phyloP scores from a whole-genome alignment of 1,140 invertebrate genomes.

The Zaprionus nigranus region DNA sequence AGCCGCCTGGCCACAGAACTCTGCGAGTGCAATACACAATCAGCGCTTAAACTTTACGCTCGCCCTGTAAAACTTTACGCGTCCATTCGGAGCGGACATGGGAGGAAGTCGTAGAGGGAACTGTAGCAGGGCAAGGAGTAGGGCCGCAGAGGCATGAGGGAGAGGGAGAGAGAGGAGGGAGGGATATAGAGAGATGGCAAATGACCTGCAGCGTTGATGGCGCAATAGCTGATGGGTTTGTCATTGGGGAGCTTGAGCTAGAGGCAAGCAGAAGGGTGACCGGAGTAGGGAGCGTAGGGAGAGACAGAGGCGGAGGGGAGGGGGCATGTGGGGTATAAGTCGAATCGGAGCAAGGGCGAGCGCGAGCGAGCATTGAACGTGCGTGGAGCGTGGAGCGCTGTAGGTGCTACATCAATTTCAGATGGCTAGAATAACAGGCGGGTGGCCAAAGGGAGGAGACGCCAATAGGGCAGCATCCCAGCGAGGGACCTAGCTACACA shows the following conservation, averaged over 20 bases:
- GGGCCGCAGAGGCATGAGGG: background rate
- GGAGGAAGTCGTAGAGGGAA: background rate
- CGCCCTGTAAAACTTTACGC: slow-evolving; percentile 76
- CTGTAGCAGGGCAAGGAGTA: background rate
- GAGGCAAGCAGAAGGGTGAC: background rate
- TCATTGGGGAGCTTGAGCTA: slow-evolving; percentile 4
- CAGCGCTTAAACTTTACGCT: slow-evolving; percentile 74
- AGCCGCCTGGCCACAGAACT: slow-evolving; percentile 20
- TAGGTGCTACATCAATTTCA: slow-evolving; percentile 81
- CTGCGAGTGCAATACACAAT: slow-evolving; percentile 49
- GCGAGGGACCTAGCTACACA: slow-evolving; percentile 50
- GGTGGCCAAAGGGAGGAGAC: slow-evolving; percentile 16
- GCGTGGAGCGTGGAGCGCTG: slow-evolving; percentile 51
- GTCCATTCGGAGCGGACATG: slow-evolving; percentile 24
- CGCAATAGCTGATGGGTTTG: slow-evolving; percentile 17
- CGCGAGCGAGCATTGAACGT: slow-evolving; percentile 57
- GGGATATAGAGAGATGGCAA: slow-evolving; percentile 33
- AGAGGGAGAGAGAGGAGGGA: background rate
- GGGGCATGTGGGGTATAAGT: slow-evolving; percentile 13
- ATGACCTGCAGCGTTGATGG: slow-evolving; percentile 62
- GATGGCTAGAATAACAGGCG: slow-evolving; percentile 57
- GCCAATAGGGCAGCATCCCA: slow-evolving; percentile 54
- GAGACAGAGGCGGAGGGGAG: background rate
- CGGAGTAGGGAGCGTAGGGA: background rate
- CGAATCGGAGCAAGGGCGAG: slow-evolving; percentile 19